Base-by-base conservation (phyloP, 1,140 invertebrate genomes). In the Bombyx mori region DNA sequence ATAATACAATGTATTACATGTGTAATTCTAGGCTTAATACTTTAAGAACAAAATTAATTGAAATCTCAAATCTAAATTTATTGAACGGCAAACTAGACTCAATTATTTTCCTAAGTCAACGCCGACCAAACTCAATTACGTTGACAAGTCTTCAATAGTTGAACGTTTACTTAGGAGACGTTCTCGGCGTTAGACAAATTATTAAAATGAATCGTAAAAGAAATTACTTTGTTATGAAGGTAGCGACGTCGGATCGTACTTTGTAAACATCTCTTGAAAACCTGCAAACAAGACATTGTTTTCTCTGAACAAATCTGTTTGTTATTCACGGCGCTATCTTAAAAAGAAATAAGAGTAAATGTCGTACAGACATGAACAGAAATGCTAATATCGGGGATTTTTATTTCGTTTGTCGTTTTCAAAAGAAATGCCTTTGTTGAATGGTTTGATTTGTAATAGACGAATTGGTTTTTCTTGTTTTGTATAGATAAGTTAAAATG, bases 251-350 rank as follows among this genome's bases (percentile, higher is more conserved):
- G 53, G 44, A 54, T 44, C 44, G 44, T 44, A 8, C 45, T 54
- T 42, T 53, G n/a, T 54, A 45, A 54, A 54, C 45, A 44, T 44
- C 44, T 10, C 42, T n/a, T 54, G 44, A 44, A 43, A 54, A 44
- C 10, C 43, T 8, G 53, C 53, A 54, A 54, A 54, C 44, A 54
- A 54, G 53, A 3, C 53, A 54, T 54, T 54, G 53, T 54, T 54
- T n/a, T 12, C 43, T 43, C 42, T 46, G 53, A 46, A 54, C 44
- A 54, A 54, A 54, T 54, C 44, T 54, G 53, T 54, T 54, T 54
- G 53, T 54, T 35, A 54, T 54, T 44, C 43, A 46, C 53, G 10
- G 43, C 12, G 53, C 42, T 54, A 44, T 22, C 44, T 46, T 51
- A 51, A 51, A 51, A 54, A 54, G 44, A 54, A 54, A 10, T 42